Evolutionary conservation across 2,113 vertebrate genomes (phyloP).

Genomic region (Clarias batrachus): DNA sequence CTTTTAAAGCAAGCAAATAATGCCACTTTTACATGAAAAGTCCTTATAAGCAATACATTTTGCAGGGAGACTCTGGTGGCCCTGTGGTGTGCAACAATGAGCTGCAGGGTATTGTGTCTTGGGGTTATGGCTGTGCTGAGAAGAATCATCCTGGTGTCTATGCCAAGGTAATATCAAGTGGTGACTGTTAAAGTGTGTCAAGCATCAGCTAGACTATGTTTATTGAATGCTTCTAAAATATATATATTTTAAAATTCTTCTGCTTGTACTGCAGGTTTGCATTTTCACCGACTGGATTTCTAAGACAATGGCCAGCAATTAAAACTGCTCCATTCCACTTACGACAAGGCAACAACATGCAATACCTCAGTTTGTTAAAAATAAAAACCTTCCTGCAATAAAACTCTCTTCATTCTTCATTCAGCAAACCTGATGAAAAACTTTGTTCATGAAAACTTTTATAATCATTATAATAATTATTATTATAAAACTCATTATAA

Average conservation of each 20-base stretch:
- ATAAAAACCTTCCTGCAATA: too few relatives aligned
- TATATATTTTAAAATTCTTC: neutral
- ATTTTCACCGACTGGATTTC: constrained; percentile 65
- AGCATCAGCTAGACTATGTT: neutral
- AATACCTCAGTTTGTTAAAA: too few relatives aligned
- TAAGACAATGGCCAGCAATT: constrained; percentile 63
- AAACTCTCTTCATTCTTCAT: too few relatives aligned
- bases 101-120: constrained; percentile 26
- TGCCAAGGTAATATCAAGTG: constrained; percentile 65
- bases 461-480: too few relatives aligned
- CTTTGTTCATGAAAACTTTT: too few relatives aligned
- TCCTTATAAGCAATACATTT: too few relatives aligned
- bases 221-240: neutral
- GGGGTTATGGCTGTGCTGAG: constrained; percentile 45
- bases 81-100: constrained; percentile 24
- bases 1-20: neutral
- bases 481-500: too few relatives aligned
- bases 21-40: neutral
- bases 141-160: constrained; percentile 73
- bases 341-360: too few relatives aligned
- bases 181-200: neutral
- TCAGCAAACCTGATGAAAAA: too few relatives aligned
- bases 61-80: constrained; percentile 31
- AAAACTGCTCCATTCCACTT: constrained; percentile 42
- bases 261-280: constrained; percentile 58